A percentile compares a stretch with the other conserved stretches of the same genome.
Conservation (phyloP, 2,797 vertebrate species). For the Salarias fasciatus region DNA sequence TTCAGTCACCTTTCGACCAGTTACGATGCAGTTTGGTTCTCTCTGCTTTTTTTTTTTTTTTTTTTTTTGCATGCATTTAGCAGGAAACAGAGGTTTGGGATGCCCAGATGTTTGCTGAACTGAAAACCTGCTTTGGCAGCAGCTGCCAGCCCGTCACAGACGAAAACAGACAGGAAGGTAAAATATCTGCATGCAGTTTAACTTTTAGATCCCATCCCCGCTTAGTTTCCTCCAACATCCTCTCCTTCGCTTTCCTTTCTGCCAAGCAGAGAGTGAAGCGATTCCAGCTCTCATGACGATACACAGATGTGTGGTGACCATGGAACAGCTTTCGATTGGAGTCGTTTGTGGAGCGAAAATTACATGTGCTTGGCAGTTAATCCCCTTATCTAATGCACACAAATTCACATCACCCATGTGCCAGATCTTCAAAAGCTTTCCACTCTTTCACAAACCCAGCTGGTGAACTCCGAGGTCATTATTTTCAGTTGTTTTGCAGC, state of each 20-base stretch:
- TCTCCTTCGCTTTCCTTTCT: constrained; percentile 4
- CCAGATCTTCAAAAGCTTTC: constrained; percentile 17
- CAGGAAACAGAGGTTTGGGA: constrained; percentile 48
- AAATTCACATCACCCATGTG: constrained; percentile 6
- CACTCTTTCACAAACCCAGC: constrained; percentile 1
- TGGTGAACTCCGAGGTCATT: constrained; percentile 10
- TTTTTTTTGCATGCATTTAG: constrained; percentile 51
- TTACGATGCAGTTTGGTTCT: constrained; percentile 42
- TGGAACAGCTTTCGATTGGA: constrained; percentile 16
- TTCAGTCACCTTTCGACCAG: constrained; percentile 41
- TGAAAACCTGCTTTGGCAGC: constrained; percentile 63
- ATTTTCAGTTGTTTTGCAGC: constrained; percentile 27
- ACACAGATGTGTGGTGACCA: constrained; percentile 64
- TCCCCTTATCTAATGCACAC: constrained; percentile 26
- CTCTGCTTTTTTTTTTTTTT: constrained; percentile 9
- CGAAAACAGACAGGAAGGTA: constrained; percentile 47
- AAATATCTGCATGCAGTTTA: constrained; percentile 51
- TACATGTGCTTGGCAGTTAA: constrained; percentile 18
- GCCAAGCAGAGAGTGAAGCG: constrained; percentile 17
- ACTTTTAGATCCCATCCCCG: constrained; percentile 41
- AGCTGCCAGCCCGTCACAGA: constrained; percentile 61
- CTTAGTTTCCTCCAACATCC: constrained; percentile 5
- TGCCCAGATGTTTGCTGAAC: constrained; percentile 81
- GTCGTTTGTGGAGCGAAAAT: constrained; percentile 11
- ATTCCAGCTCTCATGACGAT: constrained; percentile 33